Evolutionary conservation across 1,140 invertebrate species (phyloP), one percentile per base, ranked within the genome.

Genomic region (Drosophila tropicalis): DNA sequence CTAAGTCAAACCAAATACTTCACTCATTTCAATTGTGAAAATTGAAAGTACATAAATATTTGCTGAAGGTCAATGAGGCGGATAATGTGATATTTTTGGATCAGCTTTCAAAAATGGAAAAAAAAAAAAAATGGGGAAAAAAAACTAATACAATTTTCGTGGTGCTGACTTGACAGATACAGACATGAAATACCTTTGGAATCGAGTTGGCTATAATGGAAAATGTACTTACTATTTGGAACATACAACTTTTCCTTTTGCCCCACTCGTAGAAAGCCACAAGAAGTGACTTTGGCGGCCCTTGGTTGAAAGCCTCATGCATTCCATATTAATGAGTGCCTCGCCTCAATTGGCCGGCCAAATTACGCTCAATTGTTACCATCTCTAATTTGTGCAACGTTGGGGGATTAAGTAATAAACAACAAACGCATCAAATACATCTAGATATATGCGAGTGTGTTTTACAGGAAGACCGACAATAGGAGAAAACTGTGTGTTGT

Each of bases 41-140:
- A 89, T 70, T 63, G 85, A 89, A 89, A 89, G 84, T 90, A 89
- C 78, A 89, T 65, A 84, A 81, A 89, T 65, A 84, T 79, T 75
- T 70, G 68, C 67, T 67, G 84, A 89, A 89, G 84, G 84, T 84
- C 81, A 85, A 25, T 57, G 39, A 62, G 60, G 66, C 75, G 47
- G 79, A 72, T 70, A 65, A 71, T 51, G 44, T 51, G 17, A 51
- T 73, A 80, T 79, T 89, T 84, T 85, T 90, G 84, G 84, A 84
- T 90, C 84, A 89, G 85, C 81, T 81, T 89, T 87, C 83, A 73
- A 73, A 80, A 70, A 70, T 40, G 40, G 41, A 34, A 65, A 40
- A 58, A 34, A 65, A 40, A 58, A 41, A 74, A 70, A 69, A 25
- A 25, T 25, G 44, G 56, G 4, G 39, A 12, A 60, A n/a, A n/a